Percentiles rank a stretch among this genome's conserved stretches.
Evolutionary conservation across 2,113 vertebrate species (phyloP).

Genomic region (Pygoscelis adeliae): DNA sequence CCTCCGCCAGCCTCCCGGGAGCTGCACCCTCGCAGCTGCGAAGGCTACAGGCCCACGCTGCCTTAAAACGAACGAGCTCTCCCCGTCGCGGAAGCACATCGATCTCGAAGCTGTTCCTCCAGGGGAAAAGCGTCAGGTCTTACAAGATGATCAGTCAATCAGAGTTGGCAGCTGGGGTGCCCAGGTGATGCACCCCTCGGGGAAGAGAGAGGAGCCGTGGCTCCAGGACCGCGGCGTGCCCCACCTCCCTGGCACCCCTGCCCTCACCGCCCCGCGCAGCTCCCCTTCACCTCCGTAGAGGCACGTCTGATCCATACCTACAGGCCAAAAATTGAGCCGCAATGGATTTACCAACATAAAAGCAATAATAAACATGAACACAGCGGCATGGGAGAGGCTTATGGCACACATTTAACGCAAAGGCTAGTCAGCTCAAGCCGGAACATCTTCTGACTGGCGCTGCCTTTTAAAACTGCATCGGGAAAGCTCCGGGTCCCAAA

Average conservation of each 20-base stretch:
- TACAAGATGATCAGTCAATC: accelerated
- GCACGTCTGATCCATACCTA: accelerated
- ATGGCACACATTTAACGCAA: accelerated
- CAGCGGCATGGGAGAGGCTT: not conserved
- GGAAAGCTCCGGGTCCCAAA: not conserved
- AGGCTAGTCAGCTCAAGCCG: accelerated
- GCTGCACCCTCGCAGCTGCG: not conserved
- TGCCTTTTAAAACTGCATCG: accelerated
- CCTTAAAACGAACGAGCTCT: no score
- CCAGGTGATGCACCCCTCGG: accelerated
- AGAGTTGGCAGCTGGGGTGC: no score
- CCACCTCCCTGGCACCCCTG: accelerated
- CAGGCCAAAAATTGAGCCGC: accelerated
- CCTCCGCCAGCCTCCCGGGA: no score
- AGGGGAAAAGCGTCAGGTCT: accelerated
- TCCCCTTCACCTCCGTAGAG: not conserved
- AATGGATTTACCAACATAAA: not conserved
- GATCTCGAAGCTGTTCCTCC: not conserved
- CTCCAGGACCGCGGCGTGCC: accelerated
- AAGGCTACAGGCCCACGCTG: not conserved
- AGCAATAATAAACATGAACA: accelerated
- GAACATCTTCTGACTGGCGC: accelerated
- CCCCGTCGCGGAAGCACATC: accelerated
- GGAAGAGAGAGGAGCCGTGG: not conserved
- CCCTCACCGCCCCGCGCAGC: not conserved